phyloP scores from a whole-genome alignment of 2,797 vertebrate genomes.

The Notolepis coatsorum region DNA sequence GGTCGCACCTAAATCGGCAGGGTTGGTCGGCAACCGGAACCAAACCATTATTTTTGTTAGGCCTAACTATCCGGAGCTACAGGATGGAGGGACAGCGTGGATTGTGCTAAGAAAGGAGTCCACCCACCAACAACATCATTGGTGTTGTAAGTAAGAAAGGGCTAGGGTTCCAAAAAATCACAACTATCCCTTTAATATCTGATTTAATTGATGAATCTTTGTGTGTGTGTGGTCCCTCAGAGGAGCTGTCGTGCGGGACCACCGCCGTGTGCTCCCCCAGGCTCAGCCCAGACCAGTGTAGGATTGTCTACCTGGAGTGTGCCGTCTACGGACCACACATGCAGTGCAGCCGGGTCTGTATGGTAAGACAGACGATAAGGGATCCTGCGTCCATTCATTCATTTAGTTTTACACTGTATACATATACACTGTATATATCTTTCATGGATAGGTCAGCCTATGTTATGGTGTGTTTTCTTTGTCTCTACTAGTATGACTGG shows the following conservation, averaged over 20 bases:
- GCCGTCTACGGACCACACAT: constrained; percentile 88
- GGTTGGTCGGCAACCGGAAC: no score
- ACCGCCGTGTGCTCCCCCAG: constrained; percentile 89
- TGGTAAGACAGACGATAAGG: constrained; percentile 83
- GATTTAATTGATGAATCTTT: no score
- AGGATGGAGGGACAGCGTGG: no score
- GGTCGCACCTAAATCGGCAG: no score
- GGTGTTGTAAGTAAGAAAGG: no score
- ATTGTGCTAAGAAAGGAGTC: no score
- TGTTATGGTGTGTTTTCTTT: constrained; percentile 13
- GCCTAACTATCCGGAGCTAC: no score
- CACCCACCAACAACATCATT: no score
- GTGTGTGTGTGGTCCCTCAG: constrained; percentile 69
- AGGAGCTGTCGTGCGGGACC: constrained; percentile 87
- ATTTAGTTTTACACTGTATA: neutral
- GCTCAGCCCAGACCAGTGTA: constrained; percentile 94
- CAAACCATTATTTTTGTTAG: no score
- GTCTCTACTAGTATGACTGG: constrained; percentile 92
- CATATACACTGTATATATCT: neutral
- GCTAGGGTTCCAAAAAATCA: no score
- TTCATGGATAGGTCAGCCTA: neutral
- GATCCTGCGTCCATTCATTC: neutral
- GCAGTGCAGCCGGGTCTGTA: constrained; percentile 89
- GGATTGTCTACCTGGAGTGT: constrained; percentile 90
- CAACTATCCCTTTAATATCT: no score